Evolutionary conservation across 2,113 vertebrate genomes (phyloP), one percentile per base, ranked within the genome.

Genomic region (Cricetomys ansorgei): DNA sequence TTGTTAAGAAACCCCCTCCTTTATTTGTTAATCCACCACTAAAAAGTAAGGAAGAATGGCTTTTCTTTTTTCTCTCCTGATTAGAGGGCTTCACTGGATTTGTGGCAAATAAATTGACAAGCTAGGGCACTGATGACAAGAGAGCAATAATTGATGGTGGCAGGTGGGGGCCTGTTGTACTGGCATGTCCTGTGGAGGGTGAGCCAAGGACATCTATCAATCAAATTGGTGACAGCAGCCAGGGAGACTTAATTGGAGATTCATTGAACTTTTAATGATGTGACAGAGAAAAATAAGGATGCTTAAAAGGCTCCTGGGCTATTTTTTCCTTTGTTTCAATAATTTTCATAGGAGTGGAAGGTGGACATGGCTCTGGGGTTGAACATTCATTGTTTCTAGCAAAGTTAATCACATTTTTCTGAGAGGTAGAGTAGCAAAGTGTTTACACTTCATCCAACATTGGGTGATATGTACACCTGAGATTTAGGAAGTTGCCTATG

Each of bases 171-270:
- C 95, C 95, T 5, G 2, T 97, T 97, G 96, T 95, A 96, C 97
- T 96, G 97, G 89, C 88, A 87, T 98, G 98, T 98, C 98, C 98
- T 98, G 67, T 98, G 96, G 98, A 98, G 98, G 97, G 98, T 98
- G 98, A 98, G 96, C 98, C 99, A 99, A 99, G 99, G 99, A 99
- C 99, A 99, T 95, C 95, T 98, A 99, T 99, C 99, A 99, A 97
- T 99, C 98, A 98, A 92, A 97, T 91, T 40, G 86, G 97, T 98
- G 98, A 97, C 98, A 97, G 98, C 98, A 98, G 98, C 97, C 98
- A 97, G 98, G 97, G 97, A 98, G 97, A 99, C 98, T 98, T 99
- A 99, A 99, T 98, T 98, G 98, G 98, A 98, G 98, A 99, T 98
- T 99, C 98, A 98, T 98, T 99, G 99, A 98, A 98, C 97, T 98